These are phyloP conservation scores for Acleris literana DNA, from an alignment of 2,888 invertebrate genomes.

Conservation along the genomic window DNA sequence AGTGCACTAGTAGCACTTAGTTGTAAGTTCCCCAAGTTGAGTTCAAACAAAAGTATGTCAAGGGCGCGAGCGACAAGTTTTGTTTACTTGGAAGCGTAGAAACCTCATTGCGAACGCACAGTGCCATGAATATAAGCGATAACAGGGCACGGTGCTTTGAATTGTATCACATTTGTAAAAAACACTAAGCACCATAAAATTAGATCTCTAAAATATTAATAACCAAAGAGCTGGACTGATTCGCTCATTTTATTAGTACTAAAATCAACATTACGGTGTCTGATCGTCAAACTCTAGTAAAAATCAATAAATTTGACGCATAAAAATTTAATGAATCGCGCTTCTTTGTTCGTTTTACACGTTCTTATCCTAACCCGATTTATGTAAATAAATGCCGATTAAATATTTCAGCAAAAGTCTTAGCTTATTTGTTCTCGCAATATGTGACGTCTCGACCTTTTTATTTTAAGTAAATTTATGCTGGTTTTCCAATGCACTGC, in stretches of 20 bases:
- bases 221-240: slow-evolving; percentile 13
- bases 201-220: slow-evolving; percentile 23
- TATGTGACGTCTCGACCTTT: background rate
- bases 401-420: background rate
- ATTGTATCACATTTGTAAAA: slow-evolving; percentile 15
- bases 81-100: slow-evolving; percentile 47
- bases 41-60: slow-evolving; percentile 45
- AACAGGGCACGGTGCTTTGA: background rate
- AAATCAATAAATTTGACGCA: slow-evolving; percentile 18
- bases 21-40: slow-evolving; percentile 24
- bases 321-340: slow-evolving; percentile 1
- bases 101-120: slow-evolving; percentile 36
- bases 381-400: too few relatives aligned
- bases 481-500: slow-evolving; percentile 5
- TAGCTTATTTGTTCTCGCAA: background rate
- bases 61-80: slow-evolving; percentile 47
- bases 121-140: slow-evolving; percentile 11
- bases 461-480: slow-evolving; percentile 7
- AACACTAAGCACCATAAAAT: slow-evolving; percentile 16
- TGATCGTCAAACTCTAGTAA: slow-evolving; percentile 14
- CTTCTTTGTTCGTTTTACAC: too few relatives aligned
- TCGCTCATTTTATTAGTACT: slow-evolving; percentile 26
- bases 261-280: slow-evolving; percentile 23
- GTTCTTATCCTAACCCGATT: too few relatives aligned
- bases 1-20: slow-evolving; percentile 12